Evolutionary conservation across 1,140 invertebrate genomes (phyloP), one percentile per base, ranked within the genome.

Genomic region (Trialeurodes vaporariorum): DNA sequence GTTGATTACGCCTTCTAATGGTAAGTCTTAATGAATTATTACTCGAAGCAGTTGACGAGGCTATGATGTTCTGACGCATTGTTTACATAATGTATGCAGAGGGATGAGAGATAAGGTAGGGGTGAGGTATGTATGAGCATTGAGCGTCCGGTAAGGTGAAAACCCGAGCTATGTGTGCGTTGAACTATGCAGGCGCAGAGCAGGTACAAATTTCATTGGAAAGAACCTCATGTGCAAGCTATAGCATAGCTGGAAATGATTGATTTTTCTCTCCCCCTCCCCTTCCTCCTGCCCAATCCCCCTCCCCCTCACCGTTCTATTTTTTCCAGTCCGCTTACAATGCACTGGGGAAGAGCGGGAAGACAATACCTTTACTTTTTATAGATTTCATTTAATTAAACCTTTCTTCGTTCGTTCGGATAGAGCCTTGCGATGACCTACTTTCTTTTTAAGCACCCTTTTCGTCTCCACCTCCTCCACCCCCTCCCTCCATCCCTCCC

Each of bases 321-420:
- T n/a, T n/a, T n/a, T n/a, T n/a, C n/a, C n/a, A n/a, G 17, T 49
- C 5, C 34, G 34, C 34, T 49, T 49, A 17, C 34, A 17, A 49
- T 49, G 34, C 34, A 49, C 34, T 9, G 34, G 34, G 34, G 5
- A 49, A 49, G 34, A 49, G 34, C 34, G n/a, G 34, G 34, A 49
- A 49, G 34, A 49, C 34, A 49, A 49, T 49, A 49, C 34, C 34
- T 49, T 49, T 49, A 49, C 34, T 49, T 49, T 49, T 49, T 49
- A 49, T 49, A 49, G 34, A 49, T 49, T 49, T 49, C 34, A 49
- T 49, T 49, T 49, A 49, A 49, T 49, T 49, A 49, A 49, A 49
- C 34, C 34, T 49, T 49, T 49, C 34, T 49, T 49, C 34, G 34
- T 17, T 49, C 34, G 5, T 17, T 17, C 34, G 34, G 34, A 49